Conservation (phyloP, 1,140 invertebrate species). For the Stegodyphus mimosarum region DNA sequence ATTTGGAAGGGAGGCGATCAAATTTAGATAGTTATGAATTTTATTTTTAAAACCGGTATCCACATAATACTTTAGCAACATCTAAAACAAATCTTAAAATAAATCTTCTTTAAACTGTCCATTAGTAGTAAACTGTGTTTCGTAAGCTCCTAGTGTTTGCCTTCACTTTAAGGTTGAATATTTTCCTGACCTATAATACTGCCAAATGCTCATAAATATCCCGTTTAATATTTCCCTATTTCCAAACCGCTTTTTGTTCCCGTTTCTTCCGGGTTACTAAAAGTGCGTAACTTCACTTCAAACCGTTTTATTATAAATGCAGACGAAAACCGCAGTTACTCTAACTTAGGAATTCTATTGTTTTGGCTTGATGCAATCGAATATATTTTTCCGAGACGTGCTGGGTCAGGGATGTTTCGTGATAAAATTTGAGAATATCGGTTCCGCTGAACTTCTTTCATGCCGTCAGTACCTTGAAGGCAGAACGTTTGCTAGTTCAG, state of each 20-base stretch:
- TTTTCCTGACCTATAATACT: constrained; percentile 15
- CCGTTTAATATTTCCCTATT: not conserved
- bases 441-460: too few species aligned
- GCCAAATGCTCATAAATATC: not conserved
- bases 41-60: too few species aligned
- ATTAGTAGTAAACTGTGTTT: too few species aligned
- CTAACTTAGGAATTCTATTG: constrained; percentile 6
- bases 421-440: not conserved
- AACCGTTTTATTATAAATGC: constrained; percentile 10
- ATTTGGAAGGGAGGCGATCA: too few species aligned
- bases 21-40: too few species aligned
- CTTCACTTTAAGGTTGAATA: not conserved
- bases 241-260: not conserved
- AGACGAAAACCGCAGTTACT: not conserved
- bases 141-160: not conserved
- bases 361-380: constrained; percentile 5
- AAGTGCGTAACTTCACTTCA: not conserved
- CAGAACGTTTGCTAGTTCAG: too few species aligned
- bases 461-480: too few species aligned
- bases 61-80: too few species aligned
- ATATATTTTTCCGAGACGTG: not conserved
- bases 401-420: not conserved
- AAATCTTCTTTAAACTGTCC: too few species aligned
- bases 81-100: too few species aligned
- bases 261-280: constrained; percentile 12